phyloP scores from a whole-genome alignment of 2,113 vertebrate species.

The Myrmecophaga tridactyla region DNA sequence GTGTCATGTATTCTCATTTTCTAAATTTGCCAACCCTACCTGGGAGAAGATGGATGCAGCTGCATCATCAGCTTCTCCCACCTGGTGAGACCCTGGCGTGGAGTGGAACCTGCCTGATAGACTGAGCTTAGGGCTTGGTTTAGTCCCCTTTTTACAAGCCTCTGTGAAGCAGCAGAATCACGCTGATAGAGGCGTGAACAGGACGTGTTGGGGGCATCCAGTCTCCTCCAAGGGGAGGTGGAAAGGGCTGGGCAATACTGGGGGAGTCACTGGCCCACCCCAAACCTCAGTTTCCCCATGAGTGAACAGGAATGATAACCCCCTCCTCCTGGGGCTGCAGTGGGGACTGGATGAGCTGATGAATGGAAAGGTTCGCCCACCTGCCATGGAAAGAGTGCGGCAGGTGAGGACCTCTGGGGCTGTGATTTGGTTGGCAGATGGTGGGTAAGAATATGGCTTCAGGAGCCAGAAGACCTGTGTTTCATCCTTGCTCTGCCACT shows the following conservation, averaged over 20 bases:
- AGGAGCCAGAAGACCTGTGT: not conserved
- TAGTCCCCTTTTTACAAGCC: not conserved
- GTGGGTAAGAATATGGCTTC: not conserved
- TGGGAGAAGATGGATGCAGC: not conserved
- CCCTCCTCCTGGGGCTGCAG: not conserved
- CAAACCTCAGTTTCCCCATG: not conserved
- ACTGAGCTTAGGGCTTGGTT: no score
- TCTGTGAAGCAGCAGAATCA: not conserved
- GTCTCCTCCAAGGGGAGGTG: not conserved
- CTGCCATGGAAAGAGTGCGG: fast-evolving
- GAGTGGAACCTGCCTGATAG: fast-evolving
- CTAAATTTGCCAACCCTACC: not conserved
- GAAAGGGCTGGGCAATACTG: not conserved
- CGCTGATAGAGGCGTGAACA: not conserved
- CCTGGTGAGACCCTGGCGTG: fast-evolving
- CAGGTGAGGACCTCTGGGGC: fast-evolving
- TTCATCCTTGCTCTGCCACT: not conserved
- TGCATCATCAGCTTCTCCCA: fast-evolving
- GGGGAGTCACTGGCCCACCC: not conserved
- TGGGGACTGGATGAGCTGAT: not conserved
- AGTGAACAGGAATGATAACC: not conserved
- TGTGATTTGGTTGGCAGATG: not conserved
- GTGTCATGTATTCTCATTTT: not conserved
- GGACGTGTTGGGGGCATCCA: not conserved
- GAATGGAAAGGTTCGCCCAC: not conserved